Base-by-base conservation (phyloP, 1,140 invertebrate species). In the Drosophila mauritiana region DNA sequence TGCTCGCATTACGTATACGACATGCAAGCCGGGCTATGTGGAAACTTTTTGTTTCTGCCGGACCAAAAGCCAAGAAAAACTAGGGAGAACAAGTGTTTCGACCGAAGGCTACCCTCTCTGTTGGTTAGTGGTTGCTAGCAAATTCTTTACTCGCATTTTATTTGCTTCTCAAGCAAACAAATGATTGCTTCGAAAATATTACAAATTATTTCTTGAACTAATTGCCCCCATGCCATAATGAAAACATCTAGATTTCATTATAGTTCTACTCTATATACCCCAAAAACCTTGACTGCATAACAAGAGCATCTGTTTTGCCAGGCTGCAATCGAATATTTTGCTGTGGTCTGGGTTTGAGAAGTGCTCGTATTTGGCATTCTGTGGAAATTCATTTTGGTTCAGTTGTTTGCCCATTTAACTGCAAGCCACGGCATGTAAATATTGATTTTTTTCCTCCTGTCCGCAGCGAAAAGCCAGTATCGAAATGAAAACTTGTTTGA, bases 371-470 rank as follows among this genome's bases (percentile, higher is more conserved):
- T 46, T 39, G 49, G 53, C 20, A 53, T 46, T 22, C 22, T 12
- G 46, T 39, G 42, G 27, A 46, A 68, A 59, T 68, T 57, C 74
- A 62, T 62, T 83, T 73, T 58, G 61, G 52, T 58, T 72, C 78
- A 75, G 75, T 76, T 79, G 62, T 54, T 77, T 67, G 63, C 45
- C 80, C 77, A 88, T 88, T 83, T 83, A 73, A 69, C 79, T 79
- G 70, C 63, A 69, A 34, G 51, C 75, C 72, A 64, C 27, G 56
- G 51, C 55, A 69, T 59, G 65, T 73, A 77, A 83, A 89, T 88
- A 88, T 88, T 86, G 83, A 88, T 89, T 89, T 73, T 78, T 80
- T 40, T 51, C 20, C 25, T 39, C 27, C 36, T 52, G 31, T 57
- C 39, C 45, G 36, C 49, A 56, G 69, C 67, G 45, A 49, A 78